A percentile compares a stretch with the other conserved stretches of the same genome.
Conservation (phyloP, 1,140 invertebrate species). For the Drosophila dunni region DNA sequence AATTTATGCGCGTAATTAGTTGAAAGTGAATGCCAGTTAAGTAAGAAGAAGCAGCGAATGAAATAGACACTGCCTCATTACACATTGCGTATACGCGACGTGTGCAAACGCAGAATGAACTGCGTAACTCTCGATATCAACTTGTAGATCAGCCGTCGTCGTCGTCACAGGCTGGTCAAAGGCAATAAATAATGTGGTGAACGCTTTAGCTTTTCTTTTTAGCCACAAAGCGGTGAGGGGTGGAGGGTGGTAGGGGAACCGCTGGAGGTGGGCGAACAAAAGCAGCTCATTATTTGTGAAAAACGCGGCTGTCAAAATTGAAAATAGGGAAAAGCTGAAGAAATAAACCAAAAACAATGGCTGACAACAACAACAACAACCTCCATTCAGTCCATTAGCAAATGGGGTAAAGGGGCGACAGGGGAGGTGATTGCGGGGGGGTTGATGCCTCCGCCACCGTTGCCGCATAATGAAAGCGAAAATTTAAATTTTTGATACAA, state of each 20-base stretch:
- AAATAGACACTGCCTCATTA: neutral
- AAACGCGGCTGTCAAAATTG: constrained; percentile 79
- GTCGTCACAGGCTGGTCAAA: constrained; percentile 1
- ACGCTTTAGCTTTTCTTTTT: constrained; percentile 40
- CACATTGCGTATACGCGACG: constrained; percentile 65
- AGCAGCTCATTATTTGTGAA: constrained; percentile 79
- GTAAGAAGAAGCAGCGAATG: neutral
- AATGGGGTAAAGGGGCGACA: constrained; percentile 55
- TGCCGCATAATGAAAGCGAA: constrained; percentile 79
- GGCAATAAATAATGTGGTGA: constrained; percentile 20
- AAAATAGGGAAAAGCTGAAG: constrained; percentile 73
- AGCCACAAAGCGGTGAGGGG: neutral
- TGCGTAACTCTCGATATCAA: constrained; percentile 17
- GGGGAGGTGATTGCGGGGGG: constrained; percentile 26
- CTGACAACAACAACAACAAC: constrained; percentile 33
- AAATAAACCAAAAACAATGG: constrained; percentile 70
- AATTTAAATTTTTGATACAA: constrained; percentile 82
- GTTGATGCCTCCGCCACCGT: constrained; percentile 33
- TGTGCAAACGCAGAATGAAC: constrained; percentile 25
- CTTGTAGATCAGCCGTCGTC: neutral
- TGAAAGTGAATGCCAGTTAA: constrained; percentile 49
- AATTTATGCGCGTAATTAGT: constrained; percentile 61
- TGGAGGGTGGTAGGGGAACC: neutral
- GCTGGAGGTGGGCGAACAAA: constrained; percentile 42
- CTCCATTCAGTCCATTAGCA: constrained; percentile 67